Base-by-base conservation (phyloP, 1,140 invertebrate species). In the Plutomurus gul region DNA sequence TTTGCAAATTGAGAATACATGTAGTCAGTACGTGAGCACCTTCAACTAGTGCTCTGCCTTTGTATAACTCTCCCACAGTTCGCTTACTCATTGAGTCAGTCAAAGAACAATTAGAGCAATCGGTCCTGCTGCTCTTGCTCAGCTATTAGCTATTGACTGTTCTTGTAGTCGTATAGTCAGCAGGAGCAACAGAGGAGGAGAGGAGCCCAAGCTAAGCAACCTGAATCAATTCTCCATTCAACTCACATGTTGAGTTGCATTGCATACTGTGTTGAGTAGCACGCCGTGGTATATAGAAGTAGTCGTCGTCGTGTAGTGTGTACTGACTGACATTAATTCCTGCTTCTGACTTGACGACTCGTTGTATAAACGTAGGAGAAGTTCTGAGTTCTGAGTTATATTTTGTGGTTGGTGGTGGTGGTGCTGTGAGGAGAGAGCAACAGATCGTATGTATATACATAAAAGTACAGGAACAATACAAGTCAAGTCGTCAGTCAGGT, bases 281-380 rank as follows among this genome's bases (percentile, higher is more conserved):
- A 51, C 18, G 25, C 25, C 20, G 47, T 22, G 20, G 25, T 51
- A 51, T 22, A 51, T 22, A 51, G 16, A 65, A 25, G 36, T 33
- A 27, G 56, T 27, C n/a, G n/a, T n/a, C n/a, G n/a, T n/a, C n/a
- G n/a, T n/a, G n/a, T n/a, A n/a, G n/a, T n/a, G n/a, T n/a, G n/a
- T n/a, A n/a, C n/a, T n/a, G 56, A 25, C 56, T 65, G 56, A 65
- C 56, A 65, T 30, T 65, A 30, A 65, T 65, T 65, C 56, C 56
- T 65, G 56, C 30, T 65, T 65, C 27, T 65, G 56, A 65, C 56
- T 65, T 65, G 56, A 65, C 56, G 56, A 65, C 56, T 65, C 56
- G 56, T 30, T 65, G 56, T 65, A 33, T 30, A 65, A 65, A 33
- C 56, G n/a, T n/a, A n/a, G n/a, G n/a, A n/a, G n/a, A n/a, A n/a